Conservation (phyloP, 2,113 vertebrate genomes). For the Apus apus region DNA sequence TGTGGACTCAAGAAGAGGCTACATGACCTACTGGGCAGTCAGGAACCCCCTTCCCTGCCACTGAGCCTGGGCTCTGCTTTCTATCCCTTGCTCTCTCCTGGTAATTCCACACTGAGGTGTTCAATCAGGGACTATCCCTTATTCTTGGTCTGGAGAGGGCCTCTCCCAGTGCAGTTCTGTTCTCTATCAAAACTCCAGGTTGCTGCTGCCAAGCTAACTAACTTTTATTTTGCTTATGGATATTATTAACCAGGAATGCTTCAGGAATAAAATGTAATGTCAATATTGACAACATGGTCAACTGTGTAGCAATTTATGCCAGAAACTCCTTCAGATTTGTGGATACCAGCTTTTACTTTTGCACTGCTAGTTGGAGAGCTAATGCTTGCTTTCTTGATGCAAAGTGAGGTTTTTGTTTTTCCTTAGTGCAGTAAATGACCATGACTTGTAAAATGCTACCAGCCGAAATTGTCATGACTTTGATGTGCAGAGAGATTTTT, state of each 20-base stretch:
- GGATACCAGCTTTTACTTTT: not conserved
- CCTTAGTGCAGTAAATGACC: constrained; percentile 4
- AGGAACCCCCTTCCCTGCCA: not conserved
- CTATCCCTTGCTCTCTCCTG: not conserved
- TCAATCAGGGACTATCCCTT: not conserved
- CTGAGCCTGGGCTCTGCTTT: not conserved
- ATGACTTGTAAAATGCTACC: constrained; percentile 18
- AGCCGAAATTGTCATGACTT: not conserved
- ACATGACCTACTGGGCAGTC: not conserved
- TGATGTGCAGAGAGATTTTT: not conserved
- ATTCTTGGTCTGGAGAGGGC: not conserved
- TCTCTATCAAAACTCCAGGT: not conserved
- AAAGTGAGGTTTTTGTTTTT: constrained; percentile 2
- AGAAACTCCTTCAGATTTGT: not conserved
- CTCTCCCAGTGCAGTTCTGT: not conserved
- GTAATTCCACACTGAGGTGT: rapidly evolving
- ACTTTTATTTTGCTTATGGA: not conserved
- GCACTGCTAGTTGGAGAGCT: not conserved
- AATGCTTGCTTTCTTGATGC: constrained; percentile 10
- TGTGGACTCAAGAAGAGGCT: not conserved
- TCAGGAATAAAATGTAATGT: not conserved
- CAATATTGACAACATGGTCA: not conserved
- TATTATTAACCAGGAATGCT: not conserved
- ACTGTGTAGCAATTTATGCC: not conserved
- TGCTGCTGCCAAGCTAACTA: not conserved